Conservation (phyloP, 2,797 vertebrate genomes). For the Melanotaenia trifasciata region DNA sequence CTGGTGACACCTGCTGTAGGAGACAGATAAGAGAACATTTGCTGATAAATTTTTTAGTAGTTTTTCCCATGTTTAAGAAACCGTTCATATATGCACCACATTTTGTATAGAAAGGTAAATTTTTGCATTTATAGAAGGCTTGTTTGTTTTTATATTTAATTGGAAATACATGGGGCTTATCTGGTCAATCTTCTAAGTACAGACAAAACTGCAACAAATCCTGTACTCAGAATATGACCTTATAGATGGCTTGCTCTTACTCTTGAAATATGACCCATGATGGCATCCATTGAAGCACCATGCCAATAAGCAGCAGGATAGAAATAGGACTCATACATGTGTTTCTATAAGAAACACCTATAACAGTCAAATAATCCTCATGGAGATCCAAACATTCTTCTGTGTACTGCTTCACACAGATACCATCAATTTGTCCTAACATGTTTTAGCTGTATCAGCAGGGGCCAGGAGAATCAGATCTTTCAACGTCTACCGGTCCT, state of each 20-base stretch:
- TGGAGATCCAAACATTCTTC: neutral
- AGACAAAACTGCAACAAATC: neutral
- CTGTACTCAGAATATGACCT: neutral
- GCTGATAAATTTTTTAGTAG: neutral
- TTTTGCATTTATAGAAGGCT: too few relatives aligned
- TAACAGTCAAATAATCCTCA: neutral
- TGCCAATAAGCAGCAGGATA: neutral
- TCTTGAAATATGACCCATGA: neutral
- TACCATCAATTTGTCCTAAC: neutral
- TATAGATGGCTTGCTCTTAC: neutral
- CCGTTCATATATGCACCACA: neutral
- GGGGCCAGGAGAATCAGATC: too few relatives aligned
- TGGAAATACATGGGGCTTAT: too few relatives aligned
- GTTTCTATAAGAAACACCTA: neutral
- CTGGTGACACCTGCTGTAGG: neutral
- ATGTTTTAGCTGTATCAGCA: neutral
- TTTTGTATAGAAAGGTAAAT: neutral
- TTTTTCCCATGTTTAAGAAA: neutral
- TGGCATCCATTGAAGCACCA: neutral
- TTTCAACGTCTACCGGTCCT: too few relatives aligned
- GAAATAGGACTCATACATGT: neutral
- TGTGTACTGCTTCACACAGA: neutral
- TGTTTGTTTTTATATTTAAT: neutral
- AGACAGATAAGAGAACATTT: neutral
- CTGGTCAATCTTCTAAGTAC: neutral